Conservation (phyloP, 2,113 vertebrate species). For the Rattus rattus region DNA sequence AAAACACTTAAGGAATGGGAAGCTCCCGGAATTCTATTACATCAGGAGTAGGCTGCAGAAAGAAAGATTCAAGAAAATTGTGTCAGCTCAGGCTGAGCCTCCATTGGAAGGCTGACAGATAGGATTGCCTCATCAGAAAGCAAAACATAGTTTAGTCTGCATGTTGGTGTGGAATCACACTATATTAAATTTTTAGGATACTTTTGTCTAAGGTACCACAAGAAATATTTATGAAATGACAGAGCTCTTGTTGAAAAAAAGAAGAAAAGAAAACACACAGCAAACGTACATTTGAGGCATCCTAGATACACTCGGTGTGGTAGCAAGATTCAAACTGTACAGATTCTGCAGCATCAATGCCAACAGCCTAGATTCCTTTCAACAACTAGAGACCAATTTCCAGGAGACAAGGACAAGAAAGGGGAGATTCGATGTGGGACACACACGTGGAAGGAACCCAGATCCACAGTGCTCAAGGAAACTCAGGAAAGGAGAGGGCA, state of each 20-base stretch:
- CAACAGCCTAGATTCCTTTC: not conserved
- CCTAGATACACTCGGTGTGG: not conserved
- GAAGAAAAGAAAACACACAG: not conserved
- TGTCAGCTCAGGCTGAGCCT: conserved; percentile 40
- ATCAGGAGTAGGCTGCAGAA: not conserved
- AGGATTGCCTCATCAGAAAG: not conserved
- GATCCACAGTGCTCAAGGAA: not conserved
- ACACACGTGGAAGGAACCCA: not conserved
- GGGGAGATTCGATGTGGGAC: not conserved
- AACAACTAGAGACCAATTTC: not conserved
- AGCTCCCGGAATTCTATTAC: conserved; percentile 19
- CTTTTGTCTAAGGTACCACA: conserved; percentile 23
- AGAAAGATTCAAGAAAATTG: conserved; percentile 22
- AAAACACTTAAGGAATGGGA: not conserved
- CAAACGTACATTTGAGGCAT: not conserved
- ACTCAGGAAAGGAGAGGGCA: fast-evolving
- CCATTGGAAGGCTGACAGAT: conserved; percentile 15
- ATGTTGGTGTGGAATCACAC: not conserved
- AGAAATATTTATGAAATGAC: conserved; percentile 24
- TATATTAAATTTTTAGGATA: not conserved
- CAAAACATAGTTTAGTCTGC: not conserved
- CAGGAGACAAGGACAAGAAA: not conserved
- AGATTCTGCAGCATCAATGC: not conserved
- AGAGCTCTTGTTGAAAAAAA: conserved; percentile 13
- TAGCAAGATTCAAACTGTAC: not conserved